A percentile compares a stretch with the other conserved stretches of the same genome.
Evolutionary conservation across 1,140 invertebrate genomes (phyloP).

Genomic region (Pseudobourletiella spinata): DNA sequence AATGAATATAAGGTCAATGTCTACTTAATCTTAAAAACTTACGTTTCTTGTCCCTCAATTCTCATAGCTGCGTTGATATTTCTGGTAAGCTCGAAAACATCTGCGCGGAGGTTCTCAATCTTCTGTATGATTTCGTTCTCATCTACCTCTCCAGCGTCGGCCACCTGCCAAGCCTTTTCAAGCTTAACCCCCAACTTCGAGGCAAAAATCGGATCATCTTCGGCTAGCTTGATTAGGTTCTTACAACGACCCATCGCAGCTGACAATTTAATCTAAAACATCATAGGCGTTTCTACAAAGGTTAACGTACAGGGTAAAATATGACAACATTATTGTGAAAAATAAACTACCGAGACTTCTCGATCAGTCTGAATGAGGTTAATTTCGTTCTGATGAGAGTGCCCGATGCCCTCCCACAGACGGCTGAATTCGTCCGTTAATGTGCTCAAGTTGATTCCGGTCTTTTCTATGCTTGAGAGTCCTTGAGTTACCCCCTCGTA

Average conservation of each 20-base stretch:
- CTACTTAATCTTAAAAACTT: background rate
- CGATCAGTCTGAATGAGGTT: constrained; percentile 10
- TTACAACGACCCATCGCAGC: constrained; percentile 12
- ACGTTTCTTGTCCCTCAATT: constrained; percentile 20
- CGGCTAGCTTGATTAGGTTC: constrained; percentile 17
- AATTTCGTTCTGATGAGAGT: constrained; percentile 9
- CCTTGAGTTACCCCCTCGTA: constrained; percentile 11
- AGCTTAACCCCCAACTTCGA: constrained; percentile 7
- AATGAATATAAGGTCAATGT: background rate
- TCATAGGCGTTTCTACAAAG: background rate
- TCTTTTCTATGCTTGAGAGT: constrained; percentile 3
- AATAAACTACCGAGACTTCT: constrained; percentile 1
- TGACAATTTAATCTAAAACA: constrained; percentile 2
- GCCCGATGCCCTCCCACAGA: constrained; percentile 17
- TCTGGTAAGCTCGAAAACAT: constrained; percentile 18
- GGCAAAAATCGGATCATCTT: constrained; percentile 14
- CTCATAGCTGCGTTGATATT: constrained; percentile 18
- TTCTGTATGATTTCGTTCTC: constrained; percentile 6
- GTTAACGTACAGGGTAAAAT: background rate
- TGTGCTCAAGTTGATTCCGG: constrained; percentile 11
- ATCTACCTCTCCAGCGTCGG: constrained; percentile 16
- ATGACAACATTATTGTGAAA: background rate
- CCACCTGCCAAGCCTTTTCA: constrained; percentile 19
- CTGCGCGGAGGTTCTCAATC: constrained; percentile 15
- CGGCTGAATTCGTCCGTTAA: constrained; percentile 16